Conservation (phyloP, 2,797 vertebrate species). For the Gadopsis marmoratus region DNA sequence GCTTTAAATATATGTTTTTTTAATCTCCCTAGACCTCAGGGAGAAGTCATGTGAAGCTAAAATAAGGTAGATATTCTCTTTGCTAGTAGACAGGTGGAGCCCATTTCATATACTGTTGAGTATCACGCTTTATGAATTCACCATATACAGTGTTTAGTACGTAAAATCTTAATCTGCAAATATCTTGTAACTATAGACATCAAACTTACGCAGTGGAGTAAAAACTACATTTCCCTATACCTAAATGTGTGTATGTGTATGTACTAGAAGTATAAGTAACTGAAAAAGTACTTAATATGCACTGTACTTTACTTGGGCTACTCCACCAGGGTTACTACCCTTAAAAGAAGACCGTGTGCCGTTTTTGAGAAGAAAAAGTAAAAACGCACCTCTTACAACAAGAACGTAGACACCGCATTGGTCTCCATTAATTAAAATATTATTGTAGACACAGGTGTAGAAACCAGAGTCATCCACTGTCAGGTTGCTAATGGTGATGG, state of each 20-base stretch:
- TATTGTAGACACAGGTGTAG: conserved; percentile 52
- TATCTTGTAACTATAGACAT: background rate
- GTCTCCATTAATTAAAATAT: accelerated
- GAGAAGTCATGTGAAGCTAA: background rate
- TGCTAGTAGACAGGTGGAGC: background rate
- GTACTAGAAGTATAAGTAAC: background rate
- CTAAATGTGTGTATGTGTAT: background rate
- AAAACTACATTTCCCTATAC: background rate
- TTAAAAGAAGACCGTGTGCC: background rate
- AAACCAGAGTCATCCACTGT: conserved; percentile 39
- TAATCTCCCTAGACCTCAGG: background rate
- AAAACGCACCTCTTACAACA: conserved; percentile 30
- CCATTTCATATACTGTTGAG: background rate
- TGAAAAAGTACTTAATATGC: background rate
- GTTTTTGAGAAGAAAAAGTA: background rate
- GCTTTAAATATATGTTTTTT: background rate
- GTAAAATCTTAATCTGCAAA: background rate
- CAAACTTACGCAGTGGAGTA: no score
- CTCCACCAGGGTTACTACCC: background rate
- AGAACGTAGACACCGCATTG: background rate
- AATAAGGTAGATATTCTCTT: background rate
- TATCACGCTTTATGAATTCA: background rate
- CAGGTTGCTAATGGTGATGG: conserved; percentile 57
- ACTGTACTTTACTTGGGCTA: background rate
- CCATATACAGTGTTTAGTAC: background rate